Evolutionary conservation across 2,888 invertebrate species (phyloP), one percentile per base, ranked within the genome.

Genomic region (Eristalinus aeneus): DNA sequence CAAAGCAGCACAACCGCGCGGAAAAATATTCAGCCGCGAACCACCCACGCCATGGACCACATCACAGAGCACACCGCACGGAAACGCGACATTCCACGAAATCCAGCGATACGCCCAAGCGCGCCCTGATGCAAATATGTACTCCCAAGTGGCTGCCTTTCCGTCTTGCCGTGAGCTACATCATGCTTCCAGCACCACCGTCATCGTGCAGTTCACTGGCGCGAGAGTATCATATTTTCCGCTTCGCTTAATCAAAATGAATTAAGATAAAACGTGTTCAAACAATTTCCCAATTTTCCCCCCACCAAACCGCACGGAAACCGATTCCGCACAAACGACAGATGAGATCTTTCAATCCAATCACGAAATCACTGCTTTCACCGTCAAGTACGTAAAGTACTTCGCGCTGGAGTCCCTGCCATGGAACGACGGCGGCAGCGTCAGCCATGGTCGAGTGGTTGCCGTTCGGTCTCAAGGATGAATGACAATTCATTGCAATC

Each of bases 191-290:
- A 36, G 11, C 12, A 12, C n/a, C 22, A 53, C 2, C 23, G n/a
- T 2, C 36, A 4, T 5, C 53, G 54, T 11, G 34, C 39, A 27
- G 46, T 46, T 54, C 60, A 20, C 69, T 58, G 64, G 69, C 54
- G 58, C 78, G 78, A 83, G 64, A 78, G 69, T 68, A 72, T 75
- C 75, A 75, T 63, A 76, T 80, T 75, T 80, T 76, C 75, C 56
- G 39, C 79, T 75, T 71, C 74, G 71, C 67, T 71, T 67, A 75
- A 65, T 56, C 61, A 68, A 79, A 79, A 39, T 22, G 74, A 84
- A 84, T 80, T 75, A 75, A 80, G 84, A 84, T 75, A 68, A 72
- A 85, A 72, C 61, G 53, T 71, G 54, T 61, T 64, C 54, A 34
- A 76, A 73, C 39, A 68, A 76, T 80, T 80, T 76, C 32, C 74